Base-by-base conservation (phyloP, 2,888 invertebrate genomes). In the Opisthograptis luteolata region DNA sequence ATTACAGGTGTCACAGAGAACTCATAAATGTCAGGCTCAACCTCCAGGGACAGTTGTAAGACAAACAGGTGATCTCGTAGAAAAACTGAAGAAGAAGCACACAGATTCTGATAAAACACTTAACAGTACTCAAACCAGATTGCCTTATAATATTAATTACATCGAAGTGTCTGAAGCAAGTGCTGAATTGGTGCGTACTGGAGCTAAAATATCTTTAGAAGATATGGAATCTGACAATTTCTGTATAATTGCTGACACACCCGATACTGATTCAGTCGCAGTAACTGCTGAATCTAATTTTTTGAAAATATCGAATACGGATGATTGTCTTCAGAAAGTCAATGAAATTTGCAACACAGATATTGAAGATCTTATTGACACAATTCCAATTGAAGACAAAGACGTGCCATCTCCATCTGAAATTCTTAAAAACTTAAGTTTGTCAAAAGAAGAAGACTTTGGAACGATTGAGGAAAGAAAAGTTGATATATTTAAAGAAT, bases 1-100 rank as follows among this genome's bases (percentile, higher is more conserved):
- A 8, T 76, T 57, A 13, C 66, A 94, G 94, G 96, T 96, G 6
- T 96, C 96, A 40, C 95, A 96, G 77, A 92, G 95, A 68, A 96
- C 96, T 2, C 96, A 96, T 70, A 96, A 96, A 82, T 96, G 96
- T 70, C 91, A 92, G 50, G 88, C 88, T 2, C 93, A 93, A 69
- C 92, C 93, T 42, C 92, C 93, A 20, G 93, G 92, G 9, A 89
- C 87, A 9, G 92, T 92, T 1, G 76, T 92, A 1, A 77, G 92
- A 15, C 89, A 88, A 73, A 75, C 81, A 27, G 85, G 87, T 10
- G 87, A 90, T 55, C 78, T 92, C 2, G 79, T 92, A 9, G 89
- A 92, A 70, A 91, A 91, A 69, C 72, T 92, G 3, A 88, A 87
- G 64, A 83, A 83, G 62, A 87, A 87, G 68, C 74, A 85, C 35